A percentile compares a stretch with the other conserved stretches of the same genome.
Conservation (phyloP, 2,113 vertebrate genomes). For the Semicossyphus pulcher region DNA sequence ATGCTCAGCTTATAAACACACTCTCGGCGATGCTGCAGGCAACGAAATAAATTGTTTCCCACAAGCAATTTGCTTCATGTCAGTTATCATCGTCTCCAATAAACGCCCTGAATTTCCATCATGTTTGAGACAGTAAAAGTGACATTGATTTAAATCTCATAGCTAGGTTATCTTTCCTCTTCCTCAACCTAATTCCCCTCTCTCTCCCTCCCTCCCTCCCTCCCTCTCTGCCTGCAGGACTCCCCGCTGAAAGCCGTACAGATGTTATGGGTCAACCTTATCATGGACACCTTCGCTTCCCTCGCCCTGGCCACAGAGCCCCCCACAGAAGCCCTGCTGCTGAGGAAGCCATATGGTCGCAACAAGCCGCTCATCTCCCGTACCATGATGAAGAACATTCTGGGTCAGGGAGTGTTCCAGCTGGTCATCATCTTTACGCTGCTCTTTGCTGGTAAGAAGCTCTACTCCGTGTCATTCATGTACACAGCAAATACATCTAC, state of each 20-base stretch:
- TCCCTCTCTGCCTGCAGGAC: conserved; percentile 83
- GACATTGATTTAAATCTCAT: not conserved
- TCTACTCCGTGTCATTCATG: not conserved
- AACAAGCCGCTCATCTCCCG: conserved; percentile 99
- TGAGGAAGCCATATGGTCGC: conserved; percentile 96
- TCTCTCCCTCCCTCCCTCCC: not conserved
- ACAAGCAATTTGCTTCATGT: not conserved
- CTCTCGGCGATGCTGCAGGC: not conserved
- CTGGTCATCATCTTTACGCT: conserved; percentile 95
- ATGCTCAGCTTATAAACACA: not conserved
- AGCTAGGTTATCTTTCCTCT: not conserved
- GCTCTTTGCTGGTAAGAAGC: conserved; percentile 92
- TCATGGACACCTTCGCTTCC: conserved; percentile 99
- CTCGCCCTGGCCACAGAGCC: conserved; percentile 98
- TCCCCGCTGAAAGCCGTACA: conserved; percentile 98
- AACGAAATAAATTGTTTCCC: not conserved
- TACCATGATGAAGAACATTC: conserved; percentile 99
- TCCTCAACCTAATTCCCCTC: not conserved
- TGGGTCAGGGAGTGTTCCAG: conserved; percentile 97
- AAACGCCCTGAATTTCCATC: not conserved
- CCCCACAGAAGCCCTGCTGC: conserved; percentile 94
- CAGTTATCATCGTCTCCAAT: not conserved
- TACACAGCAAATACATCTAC: not conserved
- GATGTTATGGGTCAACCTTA: conserved; percentile 99
- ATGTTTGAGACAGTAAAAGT: not conserved